Evolutionary conservation across 2,113 vertebrate species (phyloP).

Genomic region (Accipiter cooperii): DNA sequence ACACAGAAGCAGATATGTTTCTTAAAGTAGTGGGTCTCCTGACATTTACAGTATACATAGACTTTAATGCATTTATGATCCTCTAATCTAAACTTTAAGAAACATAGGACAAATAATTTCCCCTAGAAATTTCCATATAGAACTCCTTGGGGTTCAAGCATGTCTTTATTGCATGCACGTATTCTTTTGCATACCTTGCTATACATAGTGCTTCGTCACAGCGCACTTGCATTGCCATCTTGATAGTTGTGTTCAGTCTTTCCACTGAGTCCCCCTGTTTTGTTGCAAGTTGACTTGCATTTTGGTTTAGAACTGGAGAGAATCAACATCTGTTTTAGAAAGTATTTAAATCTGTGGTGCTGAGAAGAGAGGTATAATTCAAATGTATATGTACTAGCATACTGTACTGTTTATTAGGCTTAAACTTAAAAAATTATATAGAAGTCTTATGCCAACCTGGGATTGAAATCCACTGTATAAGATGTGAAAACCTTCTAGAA

Average conservation of each 20-base stretch:
- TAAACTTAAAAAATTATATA: not conserved
- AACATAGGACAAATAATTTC: not conserved
- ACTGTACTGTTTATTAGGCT: not conserved
- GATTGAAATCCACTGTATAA: not conserved
- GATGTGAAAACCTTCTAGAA: not conserved
- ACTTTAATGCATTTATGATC: not conserved
- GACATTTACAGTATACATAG: not conserved
- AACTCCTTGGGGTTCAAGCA: not conserved
- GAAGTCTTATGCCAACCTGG: not conserved
- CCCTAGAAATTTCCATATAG: not conserved
- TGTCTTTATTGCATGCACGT: not conserved
- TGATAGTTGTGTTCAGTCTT: not conserved
- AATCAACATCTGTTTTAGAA: not conserved
- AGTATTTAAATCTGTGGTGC: not conserved
- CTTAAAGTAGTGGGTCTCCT: not conserved
- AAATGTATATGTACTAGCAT: not conserved
- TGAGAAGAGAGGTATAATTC: not conserved
- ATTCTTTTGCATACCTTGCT: not conserved
- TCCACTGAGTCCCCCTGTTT: not conserved
- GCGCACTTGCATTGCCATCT: too few species aligned
- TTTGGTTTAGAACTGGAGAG: not conserved
- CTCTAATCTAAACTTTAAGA: not conserved
- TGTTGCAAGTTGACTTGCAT: not conserved
- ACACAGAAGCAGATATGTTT: not conserved
- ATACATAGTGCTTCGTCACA: not conserved